Conservation (phyloP, 1,140 invertebrate genomes). For the Anthonomus grandis region DNA sequence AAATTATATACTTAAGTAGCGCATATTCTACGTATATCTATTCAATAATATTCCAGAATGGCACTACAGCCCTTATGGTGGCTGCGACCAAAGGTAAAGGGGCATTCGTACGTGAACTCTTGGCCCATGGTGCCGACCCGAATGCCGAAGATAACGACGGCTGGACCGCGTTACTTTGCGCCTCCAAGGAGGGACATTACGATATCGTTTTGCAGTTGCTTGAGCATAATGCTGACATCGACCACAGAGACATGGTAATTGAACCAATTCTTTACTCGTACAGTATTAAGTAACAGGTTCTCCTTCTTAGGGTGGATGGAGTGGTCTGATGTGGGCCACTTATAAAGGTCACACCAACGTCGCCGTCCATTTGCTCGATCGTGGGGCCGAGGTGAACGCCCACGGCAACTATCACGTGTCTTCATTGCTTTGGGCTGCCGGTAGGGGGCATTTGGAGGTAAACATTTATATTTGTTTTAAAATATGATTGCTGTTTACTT, state of each 20-base stretch:
- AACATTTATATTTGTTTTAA: background rate
- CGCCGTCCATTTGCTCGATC: slow-evolving; percentile 78
- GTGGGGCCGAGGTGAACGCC: slow-evolving; percentile 90
- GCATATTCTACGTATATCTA: slow-evolving; percentile 16
- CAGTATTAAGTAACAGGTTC: background rate
- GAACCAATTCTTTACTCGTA: background rate
- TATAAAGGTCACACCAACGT: slow-evolving; percentile 86
- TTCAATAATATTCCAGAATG: too few relatives aligned
- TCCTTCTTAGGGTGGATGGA: slow-evolving; percentile 84
- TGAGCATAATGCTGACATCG: slow-evolving; percentile 82
- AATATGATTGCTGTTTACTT: background rate
- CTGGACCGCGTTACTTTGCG: slow-evolving; percentile 89
- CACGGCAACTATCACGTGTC: slow-evolving; percentile 96
- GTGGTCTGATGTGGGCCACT: slow-evolving; percentile 94
- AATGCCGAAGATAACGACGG: slow-evolving; percentile 90
- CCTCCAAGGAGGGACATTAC: slow-evolving; percentile 83
- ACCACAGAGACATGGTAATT: slow-evolving; percentile 88
- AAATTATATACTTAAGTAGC: background rate
- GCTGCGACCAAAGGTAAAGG: slow-evolving; percentile 78
- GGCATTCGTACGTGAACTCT: slow-evolving; percentile 76
- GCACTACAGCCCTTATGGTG: slow-evolving; percentile 85
- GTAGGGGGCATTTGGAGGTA: slow-evolving; percentile 69
- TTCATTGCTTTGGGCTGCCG: slow-evolving; percentile 90
- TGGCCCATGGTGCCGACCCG: slow-evolving; percentile 83
- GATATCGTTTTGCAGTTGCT: slow-evolving; percentile 80